Conservation (phyloP, 2,888 invertebrate species). For the Microplitis manilae region DNA sequence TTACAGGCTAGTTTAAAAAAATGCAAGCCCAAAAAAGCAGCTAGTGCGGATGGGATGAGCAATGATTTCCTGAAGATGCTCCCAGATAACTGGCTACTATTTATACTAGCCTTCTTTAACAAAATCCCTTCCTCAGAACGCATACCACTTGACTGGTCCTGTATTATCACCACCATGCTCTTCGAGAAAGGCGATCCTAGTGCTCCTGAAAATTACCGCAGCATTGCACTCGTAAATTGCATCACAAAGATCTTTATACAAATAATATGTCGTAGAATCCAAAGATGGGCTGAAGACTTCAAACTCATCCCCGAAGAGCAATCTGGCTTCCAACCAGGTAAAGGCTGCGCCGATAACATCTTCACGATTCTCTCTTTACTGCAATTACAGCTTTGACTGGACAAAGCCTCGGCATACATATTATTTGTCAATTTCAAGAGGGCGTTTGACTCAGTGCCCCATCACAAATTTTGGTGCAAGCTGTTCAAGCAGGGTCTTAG, state of each 20-base stretch:
- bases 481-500: too few relatives aligned
- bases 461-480: too few relatives aligned
- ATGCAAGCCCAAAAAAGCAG: neutral
- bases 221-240: conserved; percentile 7
- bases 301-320: neutral
- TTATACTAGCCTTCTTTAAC: neutral
- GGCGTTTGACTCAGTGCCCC: too few relatives aligned
- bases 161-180: conserved; percentile 4
- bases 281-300: neutral
- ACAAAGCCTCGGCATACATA: too few relatives aligned
- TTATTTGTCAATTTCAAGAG: too few relatives aligned
- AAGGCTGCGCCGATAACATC: neutral
- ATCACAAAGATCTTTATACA: conserved; percentile 15
- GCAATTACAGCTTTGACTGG: too few relatives aligned
- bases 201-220: conserved; percentile 9
- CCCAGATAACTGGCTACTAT: conserved; percentile 17
- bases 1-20: neutral
- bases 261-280: conserved; percentile 10
- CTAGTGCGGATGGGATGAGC: neutral
- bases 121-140: neutral
- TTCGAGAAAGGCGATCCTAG: conserved; percentile 15
- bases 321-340: neutral
- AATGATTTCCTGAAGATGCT: conserved; percentile 14
- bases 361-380: neutral
- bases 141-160: neutral